Percentiles rank a stretch among this genome's conserved stretches.
Evolutionary conservation across 2,888 invertebrate genomes (phyloP).

Genomic region (Lymantria monacha): DNA sequence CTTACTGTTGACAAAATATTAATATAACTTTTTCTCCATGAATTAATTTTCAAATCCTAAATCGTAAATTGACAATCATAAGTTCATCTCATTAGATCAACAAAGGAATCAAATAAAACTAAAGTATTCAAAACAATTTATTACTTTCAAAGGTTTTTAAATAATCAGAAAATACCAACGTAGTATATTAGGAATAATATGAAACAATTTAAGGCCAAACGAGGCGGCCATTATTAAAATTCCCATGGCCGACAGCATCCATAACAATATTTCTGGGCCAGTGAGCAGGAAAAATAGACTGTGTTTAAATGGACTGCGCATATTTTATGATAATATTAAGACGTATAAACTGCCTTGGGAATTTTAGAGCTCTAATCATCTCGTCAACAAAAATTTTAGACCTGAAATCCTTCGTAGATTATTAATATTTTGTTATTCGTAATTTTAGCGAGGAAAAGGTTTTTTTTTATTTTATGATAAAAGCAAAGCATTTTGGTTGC

Average conservation of each 20-base stretch:
- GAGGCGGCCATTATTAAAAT: conserved; percentile 48
- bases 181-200: background rate
- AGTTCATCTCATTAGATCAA: too few species aligned
- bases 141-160: background rate
- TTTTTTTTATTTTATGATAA: too few species aligned
- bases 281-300: conserved; percentile 59
- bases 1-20: too few species aligned
- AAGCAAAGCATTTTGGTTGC: too few species aligned
- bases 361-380: conserved; percentile 32
- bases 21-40: too few species aligned
- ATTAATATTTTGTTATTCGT: conserved; percentile 14
- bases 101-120: too few species aligned
- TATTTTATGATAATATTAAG: conserved; percentile 60
- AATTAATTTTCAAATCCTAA: too few species aligned
- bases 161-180: background rate
- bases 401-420: conserved; percentile 16
- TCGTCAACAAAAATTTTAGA: conserved; percentile 28
- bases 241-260: conserved; percentile 49
- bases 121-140: background rate
- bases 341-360: conserved; percentile 44
- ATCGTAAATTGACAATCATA: too few species aligned
- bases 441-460: too few species aligned
- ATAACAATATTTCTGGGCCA: conserved; percentile 63
- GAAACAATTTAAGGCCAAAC: conserved; percentile 8
- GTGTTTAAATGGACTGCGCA: conserved; percentile 63